Evolutionary conservation across 2,797 vertebrate genomes (phyloP).

Genomic region (Mallotus villosus): DNA sequence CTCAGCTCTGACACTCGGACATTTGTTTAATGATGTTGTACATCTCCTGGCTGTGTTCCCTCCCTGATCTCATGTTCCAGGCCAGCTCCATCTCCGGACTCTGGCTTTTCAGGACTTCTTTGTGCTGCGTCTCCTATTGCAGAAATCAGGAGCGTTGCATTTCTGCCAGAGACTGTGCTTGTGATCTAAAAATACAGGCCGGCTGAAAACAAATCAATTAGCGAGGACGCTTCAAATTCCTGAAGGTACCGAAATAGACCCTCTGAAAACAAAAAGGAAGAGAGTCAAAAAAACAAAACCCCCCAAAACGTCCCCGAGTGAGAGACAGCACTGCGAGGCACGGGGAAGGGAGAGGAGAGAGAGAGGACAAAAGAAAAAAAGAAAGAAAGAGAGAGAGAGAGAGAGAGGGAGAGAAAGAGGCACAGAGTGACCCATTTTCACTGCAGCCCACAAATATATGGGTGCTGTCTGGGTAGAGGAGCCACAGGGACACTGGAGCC

Average conservation of each 20-base stretch:
- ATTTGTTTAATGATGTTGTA: too few species aligned
- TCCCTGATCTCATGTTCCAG: too few species aligned
- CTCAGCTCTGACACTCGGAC: too few species aligned
- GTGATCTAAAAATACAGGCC: conserved; percentile 15
- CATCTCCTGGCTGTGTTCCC: too few species aligned
- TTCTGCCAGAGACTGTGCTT: conserved; percentile 13
- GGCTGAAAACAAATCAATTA: conserved; percentile 26
- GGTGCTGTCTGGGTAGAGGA: conserved; percentile 22
- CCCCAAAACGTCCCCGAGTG: conserved; percentile 28
- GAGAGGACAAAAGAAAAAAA: conserved; percentile 23
- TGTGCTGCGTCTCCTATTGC: neutral
- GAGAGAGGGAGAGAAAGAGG: conserved; percentile 31
- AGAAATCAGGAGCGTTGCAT: neutral
- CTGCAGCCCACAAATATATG: conserved; percentile 27
- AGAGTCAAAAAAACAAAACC: conserved; percentile 4
- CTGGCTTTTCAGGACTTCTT: neutral
- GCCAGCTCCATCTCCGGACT: too few species aligned
- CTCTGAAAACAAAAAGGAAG: conserved; percentile 33
- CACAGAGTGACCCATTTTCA: conserved; percentile 49
- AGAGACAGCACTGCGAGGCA: conserved; percentile 35
- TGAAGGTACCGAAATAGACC: conserved; percentile 14
- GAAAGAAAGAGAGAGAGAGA: conserved; percentile 15
- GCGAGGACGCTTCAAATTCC: conserved; percentile 22
- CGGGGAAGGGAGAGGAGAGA: conserved; percentile 8
- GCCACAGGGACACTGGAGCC: conserved; percentile 20